These are phyloP conservation scores for human (Homo sapiens) DNA, from an alignment of 2,113 vertebrate genomes.

Conservation along the genomic window GRCh38 chr7:143486501-143487000, in stretches of 20 bases:
- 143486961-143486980: neutral
- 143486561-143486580: neutral
- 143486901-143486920: neutral
- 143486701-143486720: neutral
- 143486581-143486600: neutral
- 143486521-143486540: neutral
- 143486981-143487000: neutral
- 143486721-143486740: neutral
- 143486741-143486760: neutral
- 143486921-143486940: neutral
- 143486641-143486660: neutral
- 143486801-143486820: neutral
- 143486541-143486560: neutral
- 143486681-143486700: neutral
- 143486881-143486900: neutral
- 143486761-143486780: neutral
- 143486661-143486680: neutral
- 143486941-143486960: neutral
- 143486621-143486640: neutral
- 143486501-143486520: no score
- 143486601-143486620: neutral
- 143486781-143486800: neutral
- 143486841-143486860: neutral
- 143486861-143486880: neutral
- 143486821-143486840: neutral